Conservation (phyloP, 2,113 vertebrate species). For the Geothlypis trichas region DNA sequence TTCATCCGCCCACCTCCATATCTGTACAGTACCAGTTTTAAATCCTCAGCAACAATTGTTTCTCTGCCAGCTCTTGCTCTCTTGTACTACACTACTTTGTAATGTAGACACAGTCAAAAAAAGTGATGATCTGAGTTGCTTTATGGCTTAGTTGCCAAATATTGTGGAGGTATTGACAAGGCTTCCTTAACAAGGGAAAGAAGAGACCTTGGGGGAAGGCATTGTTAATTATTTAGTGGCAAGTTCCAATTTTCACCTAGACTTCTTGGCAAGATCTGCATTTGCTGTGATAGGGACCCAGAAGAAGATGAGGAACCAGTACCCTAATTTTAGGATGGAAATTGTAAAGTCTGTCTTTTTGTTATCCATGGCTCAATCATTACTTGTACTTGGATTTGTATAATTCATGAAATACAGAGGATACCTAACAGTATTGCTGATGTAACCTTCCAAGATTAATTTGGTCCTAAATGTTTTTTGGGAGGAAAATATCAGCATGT, state of each 20-base stretch:
- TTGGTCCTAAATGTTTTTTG: background rate
- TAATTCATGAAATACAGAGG: background rate
- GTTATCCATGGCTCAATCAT: background rate
- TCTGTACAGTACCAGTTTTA: background rate
- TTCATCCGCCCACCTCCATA: background rate
- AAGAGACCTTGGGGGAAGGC: background rate
- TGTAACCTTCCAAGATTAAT: background rate
- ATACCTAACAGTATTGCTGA: background rate
- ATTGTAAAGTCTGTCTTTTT: background rate
- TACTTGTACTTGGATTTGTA: background rate
- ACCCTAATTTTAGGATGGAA: background rate
- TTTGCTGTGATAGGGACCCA: background rate
- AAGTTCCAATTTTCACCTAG: background rate
- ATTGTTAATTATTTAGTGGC: background rate
- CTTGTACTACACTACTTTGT: background rate
- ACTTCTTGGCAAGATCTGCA: background rate
- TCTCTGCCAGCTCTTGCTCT: background rate
- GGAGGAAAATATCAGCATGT: background rate
- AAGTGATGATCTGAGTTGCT: background rate
- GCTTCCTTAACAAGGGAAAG: background rate
- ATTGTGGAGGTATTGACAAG: background rate
- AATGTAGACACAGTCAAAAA: background rate
- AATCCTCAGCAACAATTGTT: background rate
- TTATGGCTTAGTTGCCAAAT: background rate
- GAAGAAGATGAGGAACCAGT: background rate